phyloP scores from a whole-genome alignment of 2,113 vertebrate species.

The Perognathus longimembris region DNA sequence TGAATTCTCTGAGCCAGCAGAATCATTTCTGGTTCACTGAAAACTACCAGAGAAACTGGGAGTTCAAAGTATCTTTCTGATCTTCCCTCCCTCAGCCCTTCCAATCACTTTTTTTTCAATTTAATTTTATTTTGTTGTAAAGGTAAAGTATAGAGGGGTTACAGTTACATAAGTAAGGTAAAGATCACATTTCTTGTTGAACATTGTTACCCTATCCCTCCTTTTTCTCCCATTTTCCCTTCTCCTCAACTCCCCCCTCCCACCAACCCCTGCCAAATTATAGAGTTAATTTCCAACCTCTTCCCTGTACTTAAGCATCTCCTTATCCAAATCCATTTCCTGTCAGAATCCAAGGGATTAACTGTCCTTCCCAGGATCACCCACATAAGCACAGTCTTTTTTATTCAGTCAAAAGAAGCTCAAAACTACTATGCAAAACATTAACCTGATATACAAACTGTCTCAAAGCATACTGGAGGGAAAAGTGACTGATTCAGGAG shows the following conservation, averaged over 20 bases:
- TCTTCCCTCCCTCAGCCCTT: not conserved
- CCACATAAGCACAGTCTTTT: not conserved
- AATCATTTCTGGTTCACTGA: not conserved
- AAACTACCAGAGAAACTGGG: not conserved
- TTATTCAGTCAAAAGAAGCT: not conserved
- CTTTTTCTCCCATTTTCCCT: no score
- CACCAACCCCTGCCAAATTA: no score
- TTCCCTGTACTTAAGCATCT: not conserved
- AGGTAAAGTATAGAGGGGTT: no score
- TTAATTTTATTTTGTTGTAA: no score
- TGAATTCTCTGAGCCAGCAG: not conserved
- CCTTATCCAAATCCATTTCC: constrained; percentile 1
- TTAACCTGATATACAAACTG: not conserved
- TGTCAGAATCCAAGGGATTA: not conserved
- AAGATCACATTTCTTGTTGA: no score
- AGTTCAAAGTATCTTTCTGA: not conserved
- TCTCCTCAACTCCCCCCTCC: no score
- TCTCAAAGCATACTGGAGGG: not conserved
- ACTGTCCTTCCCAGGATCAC: not conserved
- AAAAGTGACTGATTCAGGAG: not conserved
- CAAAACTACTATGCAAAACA: not conserved
- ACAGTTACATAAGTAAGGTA: no score
- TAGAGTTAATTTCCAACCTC: no score
- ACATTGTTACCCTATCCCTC: no score
- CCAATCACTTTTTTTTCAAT: not conserved